These are phyloP conservation scores for Chelon auratus DNA, from an alignment of 2,797 vertebrate species.

Conservation along the genomic window DNA sequence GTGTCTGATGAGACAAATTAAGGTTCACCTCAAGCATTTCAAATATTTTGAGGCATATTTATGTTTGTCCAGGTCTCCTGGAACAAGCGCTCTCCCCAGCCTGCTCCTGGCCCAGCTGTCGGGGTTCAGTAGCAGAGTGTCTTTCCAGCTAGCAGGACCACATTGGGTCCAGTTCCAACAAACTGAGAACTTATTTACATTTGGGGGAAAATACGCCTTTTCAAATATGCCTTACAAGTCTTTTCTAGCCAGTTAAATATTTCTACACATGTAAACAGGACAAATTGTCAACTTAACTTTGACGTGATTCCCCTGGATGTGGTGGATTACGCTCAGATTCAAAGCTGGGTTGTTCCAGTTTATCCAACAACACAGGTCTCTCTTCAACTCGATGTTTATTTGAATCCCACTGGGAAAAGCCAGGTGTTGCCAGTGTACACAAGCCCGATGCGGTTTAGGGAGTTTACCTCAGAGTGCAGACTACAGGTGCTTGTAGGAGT, in stretches of 20 bases:
- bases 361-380: constrained; percentile 81
- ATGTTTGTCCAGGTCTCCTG: constrained; percentile 74
- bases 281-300: constrained; percentile 79
- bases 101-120: constrained; percentile 60
- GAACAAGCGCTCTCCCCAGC: constrained; percentile 62
- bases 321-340: constrained; percentile 77
- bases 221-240: constrained; percentile 73
- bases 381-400: constrained; percentile 80
- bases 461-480: constrained; percentile 71
- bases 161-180: constrained; percentile 72
- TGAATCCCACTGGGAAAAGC: constrained; percentile 73
- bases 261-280: constrained; percentile 78
- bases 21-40: constrained; percentile 65
- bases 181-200: constrained; percentile 78
- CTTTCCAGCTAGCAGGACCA: constrained; percentile 71
- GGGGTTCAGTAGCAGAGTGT: constrained; percentile 76
- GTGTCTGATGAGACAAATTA: constrained; percentile 69
- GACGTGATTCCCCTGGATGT: constrained; percentile 80
- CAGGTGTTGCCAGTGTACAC: constrained; percentile 81
- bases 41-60: constrained; percentile 74
- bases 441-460: constrained; percentile 74
- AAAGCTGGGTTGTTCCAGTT: constrained; percentile 80
- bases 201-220: constrained; percentile 67
- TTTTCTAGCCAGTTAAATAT: constrained; percentile 76
- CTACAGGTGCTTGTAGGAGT: constrained; percentile 77